These are phyloP conservation scores for Chrysolina oricalcia DNA, from an alignment of 2,888 invertebrate genomes.

Conservation along the genomic window DNA sequence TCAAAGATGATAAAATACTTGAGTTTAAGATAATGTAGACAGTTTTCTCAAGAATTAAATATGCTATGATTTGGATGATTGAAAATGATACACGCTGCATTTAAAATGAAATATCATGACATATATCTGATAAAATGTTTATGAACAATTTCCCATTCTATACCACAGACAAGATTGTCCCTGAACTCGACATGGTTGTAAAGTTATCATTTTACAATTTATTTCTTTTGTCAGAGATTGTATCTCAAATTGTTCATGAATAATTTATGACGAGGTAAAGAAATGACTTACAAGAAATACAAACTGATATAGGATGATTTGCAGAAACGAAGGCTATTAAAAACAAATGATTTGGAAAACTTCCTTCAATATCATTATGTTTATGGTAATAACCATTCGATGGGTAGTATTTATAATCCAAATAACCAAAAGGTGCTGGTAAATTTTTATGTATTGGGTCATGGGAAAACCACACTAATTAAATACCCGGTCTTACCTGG, in stretches of 20 bases:
- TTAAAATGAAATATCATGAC: too few species aligned
- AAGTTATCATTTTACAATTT: neutral
- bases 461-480: too few species aligned
- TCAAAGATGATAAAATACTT: too few species aligned
- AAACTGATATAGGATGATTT: slow-evolving; percentile 1
- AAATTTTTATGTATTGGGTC: too few species aligned
- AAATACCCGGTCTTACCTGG: too few species aligned
- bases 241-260: slow-evolving; percentile 6
- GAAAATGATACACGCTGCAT: too few species aligned
- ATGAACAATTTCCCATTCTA: neutral
- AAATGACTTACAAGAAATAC: slow-evolving; percentile 2
- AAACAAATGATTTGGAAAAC: neutral
- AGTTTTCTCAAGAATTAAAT: too few species aligned
- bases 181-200: neutral
- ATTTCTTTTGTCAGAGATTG: slow-evolving; percentile 9
- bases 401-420: too few species aligned
- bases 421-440: too few species aligned
- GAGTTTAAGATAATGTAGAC: too few species aligned
- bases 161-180: neutral
- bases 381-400: too few species aligned
- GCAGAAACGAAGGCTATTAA: neutral
- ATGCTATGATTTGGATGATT: too few species aligned
- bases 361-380: neutral
- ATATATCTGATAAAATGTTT: neutral
- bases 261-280: neutral